Evolutionary conservation across 2,797 vertebrate genomes (phyloP), one percentile per base, ranked within the genome.

Genomic region (Lophius americanus): DNA sequence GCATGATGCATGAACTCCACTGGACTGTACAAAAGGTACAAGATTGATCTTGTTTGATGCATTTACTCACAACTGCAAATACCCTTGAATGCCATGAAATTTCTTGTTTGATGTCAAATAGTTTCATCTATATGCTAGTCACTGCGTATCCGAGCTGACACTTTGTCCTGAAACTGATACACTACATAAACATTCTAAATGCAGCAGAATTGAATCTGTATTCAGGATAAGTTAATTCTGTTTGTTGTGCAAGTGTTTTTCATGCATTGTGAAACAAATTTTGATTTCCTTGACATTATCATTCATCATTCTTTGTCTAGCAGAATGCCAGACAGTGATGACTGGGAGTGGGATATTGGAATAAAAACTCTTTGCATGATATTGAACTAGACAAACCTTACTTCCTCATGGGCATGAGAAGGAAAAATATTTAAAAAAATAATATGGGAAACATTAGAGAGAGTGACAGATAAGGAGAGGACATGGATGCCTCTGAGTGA

Each of bases 401-500:
- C 8, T 11, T 51, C 51, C 70, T 73, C 0, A 2, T 38, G 51
- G 73, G 60, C 50, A 63, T n/a, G 39, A 72, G 38, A 41, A 10
- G 9, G 44, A 2, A 43, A 46, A 71, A 56, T 0, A 1, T 23
- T 23, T 23, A 23, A 23, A 1, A 41, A 33, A n/a, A 62, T 49
- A 59, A 47, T 1, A 13, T 61, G 63, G 69, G 43, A 70, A 58
- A 80, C 13, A 60, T 52, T 47, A 66, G 51, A 71, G 56, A 63
- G 51, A 50, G 37, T 64, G 38, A 44, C 7, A 50, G 60, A 76
- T 42, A 70, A 38, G 73, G 46, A 71, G 57, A 76, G 80, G 70
- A 85, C 74, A 63, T 38, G 49, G 51, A 64, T 76, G 79, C 67
- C 84, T 85, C 48, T 54, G 56, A 75, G 77, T 68, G 50, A 73